Evolutionary conservation across 2,797 vertebrate genomes (phyloP), one percentile per base, ranked within the genome.

Genomic region (Aphelocoma californica): DNA sequence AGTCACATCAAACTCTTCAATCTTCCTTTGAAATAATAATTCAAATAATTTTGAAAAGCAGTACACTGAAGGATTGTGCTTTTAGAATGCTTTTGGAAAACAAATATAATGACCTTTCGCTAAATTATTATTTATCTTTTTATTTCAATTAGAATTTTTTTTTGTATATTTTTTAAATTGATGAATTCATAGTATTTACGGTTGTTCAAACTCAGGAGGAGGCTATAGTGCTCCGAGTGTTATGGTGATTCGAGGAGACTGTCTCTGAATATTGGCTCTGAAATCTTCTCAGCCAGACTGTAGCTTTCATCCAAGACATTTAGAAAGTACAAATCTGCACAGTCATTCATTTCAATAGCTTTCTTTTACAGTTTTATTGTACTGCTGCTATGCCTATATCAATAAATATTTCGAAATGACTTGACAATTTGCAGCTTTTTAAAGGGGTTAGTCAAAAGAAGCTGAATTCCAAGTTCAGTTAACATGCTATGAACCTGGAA

Each of bases 341-440:
- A 70, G 58, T 90, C 80, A 86, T 92, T 94, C 80, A 92, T 88
- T 93, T 92, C 84, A 92, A 91, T 67, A 79, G 65, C 2, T 2
- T 75, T 90, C 36, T 78, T 58, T 56, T 82, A 88, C 47, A 87
- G 47, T 54, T 96, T 95, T 94, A 91, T 88, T 92, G 71, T 82
- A 75, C 36, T 71, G 44, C 36, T 90, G 48, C 64, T 81, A 81
- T 72, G 57, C 51, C 89, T 24, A 25, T 86, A 80, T 84, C 88
- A 95, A 93, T 92, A 94, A 96, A 90, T 86, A 94, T 73, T 96
- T 88, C 80, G 93, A 90, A 96, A 92, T 3, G 4, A 81, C 80
- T 71, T 90, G 42, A 51, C 14, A 40, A 60, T 81, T 82, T 86
- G 61, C 50, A 84, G 36, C 83, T 96, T 70, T 95, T 85, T 87